Base-by-base conservation (phyloP, 2,797 vertebrate genomes). In the Allobates femoralis region DNA sequence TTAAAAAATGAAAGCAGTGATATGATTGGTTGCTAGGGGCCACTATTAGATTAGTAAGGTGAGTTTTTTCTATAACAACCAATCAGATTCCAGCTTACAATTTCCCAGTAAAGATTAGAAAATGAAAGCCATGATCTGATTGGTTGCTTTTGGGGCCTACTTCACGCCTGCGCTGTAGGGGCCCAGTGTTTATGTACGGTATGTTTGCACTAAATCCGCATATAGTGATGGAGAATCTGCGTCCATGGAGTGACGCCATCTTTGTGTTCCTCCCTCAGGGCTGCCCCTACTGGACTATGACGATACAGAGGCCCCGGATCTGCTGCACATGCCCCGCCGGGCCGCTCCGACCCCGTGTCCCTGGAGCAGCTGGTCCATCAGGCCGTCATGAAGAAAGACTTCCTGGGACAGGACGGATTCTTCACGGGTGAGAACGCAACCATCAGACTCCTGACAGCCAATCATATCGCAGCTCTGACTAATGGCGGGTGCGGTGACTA, bases 361-460 rank as follows among this genome's bases (percentile, higher is more conserved):
- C 88, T 93, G 86, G 91, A 94, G 2, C 91, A 93, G 85, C 89
- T 94, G 83, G 88, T 93, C 8, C 92, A 90, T 50, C 90, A 95
- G 62, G 95, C 96, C 41, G 92, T 96, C 87, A 93, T 96, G 92
- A 96, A 94, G 91, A 97, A 94, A 88, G 95, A 94, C 76, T 94
- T 95, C 88, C 89, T 95, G 66, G 93, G 93, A 62, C 91, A 91
- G 79, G 88, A 92, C 37, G 55, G 23, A 21, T 84, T 87, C 86
- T 87, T 87, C 19, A 32, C 81, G 41, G 86, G 86, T 87, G 91
- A 86, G 89, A 28, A 32, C 2, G 28, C 66, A 37, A 64, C 10
- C 5, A 32, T 3, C 5, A 32, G 34, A 10, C 32, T n/a, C 19
- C 10, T 41, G 34, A 34, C 66, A 21, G 18, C 66, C 66, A 69